These are phyloP conservation scores for Mystacides longicornis DNA, from an alignment of 2,888 invertebrate species.

Conservation along the genomic window DNA sequence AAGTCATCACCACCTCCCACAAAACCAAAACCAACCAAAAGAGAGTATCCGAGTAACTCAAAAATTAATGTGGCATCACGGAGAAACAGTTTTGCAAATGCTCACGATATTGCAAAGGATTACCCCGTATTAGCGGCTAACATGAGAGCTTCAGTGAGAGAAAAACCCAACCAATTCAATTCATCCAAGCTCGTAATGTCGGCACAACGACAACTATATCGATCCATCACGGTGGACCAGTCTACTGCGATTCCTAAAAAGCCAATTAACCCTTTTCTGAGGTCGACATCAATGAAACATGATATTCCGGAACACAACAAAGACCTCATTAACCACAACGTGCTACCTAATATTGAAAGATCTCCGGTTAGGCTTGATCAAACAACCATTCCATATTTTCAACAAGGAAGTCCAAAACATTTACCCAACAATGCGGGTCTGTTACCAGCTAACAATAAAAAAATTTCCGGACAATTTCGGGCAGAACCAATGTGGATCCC, in stretches of 20 bases:
- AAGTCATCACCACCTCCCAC: slow-evolving; percentile 2
- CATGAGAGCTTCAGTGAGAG: slow-evolving; percentile 22
- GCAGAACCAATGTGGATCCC: slow-evolving; percentile 34
- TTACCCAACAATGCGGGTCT: slow-evolving; percentile 40
- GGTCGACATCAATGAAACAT: slow-evolving; percentile 25
- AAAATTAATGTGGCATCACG: slow-evolving; percentile 14
- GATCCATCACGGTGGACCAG: slow-evolving; percentile 22
- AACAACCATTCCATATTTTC: neutral
- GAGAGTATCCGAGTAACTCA: slow-evolving; percentile 17
- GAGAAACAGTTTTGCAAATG: slow-evolving; percentile 21
- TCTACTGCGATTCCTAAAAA: slow-evolving; percentile 17
- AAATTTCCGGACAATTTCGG: slow-evolving; percentile 33
- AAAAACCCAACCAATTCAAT: slow-evolving; percentile 15
- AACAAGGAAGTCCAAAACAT: slow-evolving; percentile 40
- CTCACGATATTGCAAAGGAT: slow-evolving; percentile 15
- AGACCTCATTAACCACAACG: slow-evolving; percentile 7
- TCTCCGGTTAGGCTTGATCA: neutral
- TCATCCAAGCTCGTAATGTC: slow-evolving; percentile 19
- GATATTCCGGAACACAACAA: slow-evolving; percentile 20
- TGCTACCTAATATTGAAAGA: slow-evolving; percentile 6
- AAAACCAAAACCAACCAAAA: slow-evolving; percentile 17
- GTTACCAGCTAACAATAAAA: slow-evolving; percentile 36
- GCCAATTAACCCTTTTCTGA: slow-evolving; percentile 26
- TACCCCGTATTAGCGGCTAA: slow-evolving; percentile 16
- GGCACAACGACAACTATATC: slow-evolving; percentile 19